Evolutionary conservation across 1,140 invertebrate species (phyloP).

Genomic region (Drosophila rufa): DNA sequence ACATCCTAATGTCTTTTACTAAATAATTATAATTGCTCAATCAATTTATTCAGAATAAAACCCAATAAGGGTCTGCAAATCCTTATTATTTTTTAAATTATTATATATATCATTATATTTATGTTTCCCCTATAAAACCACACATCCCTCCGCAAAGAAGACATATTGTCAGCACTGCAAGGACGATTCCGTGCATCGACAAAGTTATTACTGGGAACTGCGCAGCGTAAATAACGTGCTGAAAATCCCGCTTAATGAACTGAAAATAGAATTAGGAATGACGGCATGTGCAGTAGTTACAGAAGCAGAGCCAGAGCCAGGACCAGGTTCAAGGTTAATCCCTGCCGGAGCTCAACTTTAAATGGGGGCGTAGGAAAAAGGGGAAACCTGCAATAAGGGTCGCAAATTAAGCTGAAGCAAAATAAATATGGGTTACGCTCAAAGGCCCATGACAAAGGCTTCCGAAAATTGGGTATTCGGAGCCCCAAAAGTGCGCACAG

Average conservation of each 20-base stretch:
- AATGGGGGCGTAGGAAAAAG: slow-evolving; percentile 9
- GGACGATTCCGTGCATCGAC: slow-evolving; percentile 8
- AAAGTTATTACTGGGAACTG: slow-evolving; percentile 58
- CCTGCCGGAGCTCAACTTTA: slow-evolving; percentile 34
- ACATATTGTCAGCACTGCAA: slow-evolving; percentile 4
- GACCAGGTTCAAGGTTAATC: slow-evolving; percentile 63
- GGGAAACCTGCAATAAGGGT: slow-evolving; percentile 33
- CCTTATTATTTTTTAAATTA: no score
- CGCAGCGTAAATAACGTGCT: slow-evolving; percentile 60
- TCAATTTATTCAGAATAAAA: no score
- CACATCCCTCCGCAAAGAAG: background rate
- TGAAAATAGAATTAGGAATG: slow-evolving; percentile 73
- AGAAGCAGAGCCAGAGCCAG: background rate
- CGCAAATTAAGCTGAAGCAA: slow-evolving; percentile 24
- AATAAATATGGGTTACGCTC: background rate
- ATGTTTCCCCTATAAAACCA: no score
- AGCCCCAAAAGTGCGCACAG: slow-evolving; percentile 23
- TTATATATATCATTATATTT: no score
- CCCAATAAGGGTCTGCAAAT: no score
- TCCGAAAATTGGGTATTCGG: background rate
- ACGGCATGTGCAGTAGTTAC: slow-evolving; percentile 45
- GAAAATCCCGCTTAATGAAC: slow-evolving; percentile 77
- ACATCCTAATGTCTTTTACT: no score
- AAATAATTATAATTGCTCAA: no score
- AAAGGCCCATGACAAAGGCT: slow-evolving; percentile 9